These are phyloP conservation scores for Lysiphlebus fabarum DNA, from an alignment of 1,140 invertebrate species.

Conservation along the genomic window DNA sequence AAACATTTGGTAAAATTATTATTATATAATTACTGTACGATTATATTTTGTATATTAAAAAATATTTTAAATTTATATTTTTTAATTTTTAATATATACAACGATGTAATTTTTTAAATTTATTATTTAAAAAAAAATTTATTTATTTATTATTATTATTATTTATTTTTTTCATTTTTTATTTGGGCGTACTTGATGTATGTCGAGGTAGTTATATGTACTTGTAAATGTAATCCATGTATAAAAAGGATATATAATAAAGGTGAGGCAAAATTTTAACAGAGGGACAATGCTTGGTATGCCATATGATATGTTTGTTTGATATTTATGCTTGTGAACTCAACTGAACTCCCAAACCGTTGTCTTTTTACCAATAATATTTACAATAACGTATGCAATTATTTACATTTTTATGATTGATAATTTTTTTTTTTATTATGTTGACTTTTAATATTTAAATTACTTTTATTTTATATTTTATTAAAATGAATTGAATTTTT, in stretches of 20 bases:
- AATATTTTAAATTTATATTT: too few relatives aligned
- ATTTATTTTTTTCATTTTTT: background rate
- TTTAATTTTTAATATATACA: too few relatives aligned
- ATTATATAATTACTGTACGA: too few relatives aligned
- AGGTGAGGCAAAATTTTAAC: slow-evolving; percentile 14
- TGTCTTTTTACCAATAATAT: slow-evolving; percentile 25
- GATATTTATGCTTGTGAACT: slow-evolving; percentile 49
- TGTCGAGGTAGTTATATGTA: background rate
- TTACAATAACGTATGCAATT: slow-evolving; percentile 10
- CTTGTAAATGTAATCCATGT: too few relatives aligned
- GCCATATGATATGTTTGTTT: background rate
- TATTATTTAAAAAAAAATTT: too few relatives aligned
- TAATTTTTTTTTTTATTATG: slow-evolving; percentile 2
- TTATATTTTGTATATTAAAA: too few relatives aligned
- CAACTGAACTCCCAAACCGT: slow-evolving; percentile 47
- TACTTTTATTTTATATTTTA: slow-evolving; percentile 41
- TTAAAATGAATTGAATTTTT: too few relatives aligned
- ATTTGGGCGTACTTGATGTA: slow-evolving; percentile 18
- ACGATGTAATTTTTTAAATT: too few relatives aligned
- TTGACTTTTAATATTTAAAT: background rate
- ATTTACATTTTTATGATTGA: slow-evolving; percentile 15
- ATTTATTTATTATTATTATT: too few relatives aligned
- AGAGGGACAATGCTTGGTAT: slow-evolving; percentile 19
- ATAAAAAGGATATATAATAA: slow-evolving; percentile 1
- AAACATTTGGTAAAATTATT: too few relatives aligned